Evolutionary conservation across 2,888 invertebrate genomes (phyloP).

Genomic region (Acleris holmiana): DNA sequence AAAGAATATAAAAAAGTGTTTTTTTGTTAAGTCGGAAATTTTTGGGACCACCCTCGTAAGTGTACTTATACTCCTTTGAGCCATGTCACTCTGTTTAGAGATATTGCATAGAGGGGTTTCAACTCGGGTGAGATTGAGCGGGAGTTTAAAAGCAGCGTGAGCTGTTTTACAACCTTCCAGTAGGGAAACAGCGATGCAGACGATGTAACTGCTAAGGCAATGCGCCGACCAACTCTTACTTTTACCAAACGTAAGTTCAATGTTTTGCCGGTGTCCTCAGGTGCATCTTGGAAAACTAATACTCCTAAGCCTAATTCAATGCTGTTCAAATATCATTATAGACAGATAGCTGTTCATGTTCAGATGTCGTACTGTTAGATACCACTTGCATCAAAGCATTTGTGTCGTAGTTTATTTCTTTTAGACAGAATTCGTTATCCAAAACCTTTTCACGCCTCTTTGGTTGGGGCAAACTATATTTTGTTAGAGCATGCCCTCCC

Average conservation of each 20-base stretch:
- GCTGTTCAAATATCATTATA: neutral
- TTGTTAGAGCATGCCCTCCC: neutral
- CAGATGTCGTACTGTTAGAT: neutral
- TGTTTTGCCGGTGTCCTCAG: slow-evolving; percentile 22
- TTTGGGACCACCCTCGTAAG: neutral
- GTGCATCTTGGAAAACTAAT: neutral
- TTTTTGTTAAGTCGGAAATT: no score
- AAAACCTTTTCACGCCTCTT: neutral
- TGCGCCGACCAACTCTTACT: slow-evolving; percentile 13
- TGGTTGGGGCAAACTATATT: neutral
- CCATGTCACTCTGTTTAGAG: slow-evolving; percentile 36
- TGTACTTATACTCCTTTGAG: slow-evolving; percentile 31
- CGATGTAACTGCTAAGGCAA: slow-evolving; percentile 35
- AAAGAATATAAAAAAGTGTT: no score
- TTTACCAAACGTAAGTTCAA: slow-evolving; percentile 20
- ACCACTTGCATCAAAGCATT: neutral
- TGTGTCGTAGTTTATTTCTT: neutral
- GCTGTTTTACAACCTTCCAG: no score
- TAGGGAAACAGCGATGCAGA: slow-evolving; percentile 37
- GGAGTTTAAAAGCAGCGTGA: no score
- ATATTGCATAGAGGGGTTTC: no score
- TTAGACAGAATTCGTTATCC: neutral
- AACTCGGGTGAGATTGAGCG: no score
- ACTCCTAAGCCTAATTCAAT: neutral
- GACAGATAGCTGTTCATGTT: no score